Conservation (phyloP, 1,140 invertebrate species). For the Pseudomyrmex concolor region DNA sequence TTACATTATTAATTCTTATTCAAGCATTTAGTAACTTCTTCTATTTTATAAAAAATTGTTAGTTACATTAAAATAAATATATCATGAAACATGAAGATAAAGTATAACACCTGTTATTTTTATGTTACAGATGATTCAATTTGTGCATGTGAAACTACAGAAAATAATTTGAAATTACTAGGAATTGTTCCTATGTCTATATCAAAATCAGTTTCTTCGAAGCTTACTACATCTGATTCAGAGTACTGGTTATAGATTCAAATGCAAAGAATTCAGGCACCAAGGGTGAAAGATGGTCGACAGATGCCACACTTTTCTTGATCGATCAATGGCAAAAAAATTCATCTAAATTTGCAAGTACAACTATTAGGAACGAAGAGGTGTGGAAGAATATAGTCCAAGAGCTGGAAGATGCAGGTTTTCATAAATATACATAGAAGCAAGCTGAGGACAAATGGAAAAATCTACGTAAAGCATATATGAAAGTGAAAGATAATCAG, state of each 20-base stretch:
- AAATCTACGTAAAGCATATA: neutral
- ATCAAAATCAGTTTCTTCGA: neutral
- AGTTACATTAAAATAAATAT: neutral
- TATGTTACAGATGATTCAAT: neutral
- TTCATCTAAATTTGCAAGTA: slow-evolving; percentile 20
- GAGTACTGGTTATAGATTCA: neutral
- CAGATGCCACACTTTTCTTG: neutral
- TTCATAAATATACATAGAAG: neutral
- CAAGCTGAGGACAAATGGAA: slow-evolving; percentile 10
- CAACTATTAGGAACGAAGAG: neutral
- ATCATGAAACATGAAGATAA: neutral
- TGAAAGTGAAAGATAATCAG: neutral
- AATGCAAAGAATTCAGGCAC: neutral
- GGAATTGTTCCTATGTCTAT: neutral
- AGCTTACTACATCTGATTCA: neutral
- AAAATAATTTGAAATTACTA: neutral
- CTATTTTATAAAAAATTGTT: neutral
- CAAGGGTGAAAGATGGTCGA: slow-evolving; percentile 7
- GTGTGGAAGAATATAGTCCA: slow-evolving; percentile 10
- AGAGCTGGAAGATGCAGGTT: neutral
- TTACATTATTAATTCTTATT: no score
- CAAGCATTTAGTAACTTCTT: no score
- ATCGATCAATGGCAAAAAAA: slow-evolving; percentile 1
- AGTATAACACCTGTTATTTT: neutral
- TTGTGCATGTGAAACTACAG: neutral